Evolutionary conservation across 2,888 invertebrate species (phyloP).

Genomic region (Arctia plantaginis): DNA sequence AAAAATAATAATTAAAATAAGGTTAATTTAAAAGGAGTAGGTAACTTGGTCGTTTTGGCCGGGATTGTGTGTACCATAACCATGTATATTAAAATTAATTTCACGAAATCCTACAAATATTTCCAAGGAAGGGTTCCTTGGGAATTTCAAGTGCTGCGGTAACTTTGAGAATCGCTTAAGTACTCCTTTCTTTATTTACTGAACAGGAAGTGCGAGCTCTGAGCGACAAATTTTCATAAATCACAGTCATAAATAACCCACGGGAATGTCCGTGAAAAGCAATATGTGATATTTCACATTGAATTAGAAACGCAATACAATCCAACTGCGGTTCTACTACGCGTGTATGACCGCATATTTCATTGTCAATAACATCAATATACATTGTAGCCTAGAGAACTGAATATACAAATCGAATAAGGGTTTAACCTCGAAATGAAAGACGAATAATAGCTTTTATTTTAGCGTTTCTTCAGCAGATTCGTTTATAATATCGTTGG

Average conservation of each 20-base stretch:
- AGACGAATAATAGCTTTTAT: background rate
- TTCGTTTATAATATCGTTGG: background rate
- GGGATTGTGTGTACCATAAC: background rate
- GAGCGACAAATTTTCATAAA: background rate
- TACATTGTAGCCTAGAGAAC: background rate
- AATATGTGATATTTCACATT: slow-evolving; percentile 42
- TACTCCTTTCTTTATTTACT: background rate
- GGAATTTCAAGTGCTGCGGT: background rate
- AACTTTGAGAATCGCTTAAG: background rate
- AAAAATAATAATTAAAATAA: no score
- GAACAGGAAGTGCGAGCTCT: background rate
- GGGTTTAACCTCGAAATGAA: background rate
- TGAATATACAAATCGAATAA: background rate
- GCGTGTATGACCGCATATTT: slow-evolving; percentile 2
- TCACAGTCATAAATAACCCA: slow-evolving; percentile 8
- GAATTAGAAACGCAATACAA: slow-evolving; percentile 48
- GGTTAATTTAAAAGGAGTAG: no score
- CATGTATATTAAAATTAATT: background rate
- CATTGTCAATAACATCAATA: slow-evolving; percentile 12
- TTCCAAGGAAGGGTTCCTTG: background rate
- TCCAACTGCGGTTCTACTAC: slow-evolving; percentile 1
- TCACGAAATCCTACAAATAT: background rate
- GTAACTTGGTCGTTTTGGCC: no score
- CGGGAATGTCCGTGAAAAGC: slow-evolving; percentile 50
- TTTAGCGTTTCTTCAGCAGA: background rate